Evolutionary conservation across 1,140 invertebrate genomes (phyloP).

Genomic region (Zaprionus camerounensis): DNA sequence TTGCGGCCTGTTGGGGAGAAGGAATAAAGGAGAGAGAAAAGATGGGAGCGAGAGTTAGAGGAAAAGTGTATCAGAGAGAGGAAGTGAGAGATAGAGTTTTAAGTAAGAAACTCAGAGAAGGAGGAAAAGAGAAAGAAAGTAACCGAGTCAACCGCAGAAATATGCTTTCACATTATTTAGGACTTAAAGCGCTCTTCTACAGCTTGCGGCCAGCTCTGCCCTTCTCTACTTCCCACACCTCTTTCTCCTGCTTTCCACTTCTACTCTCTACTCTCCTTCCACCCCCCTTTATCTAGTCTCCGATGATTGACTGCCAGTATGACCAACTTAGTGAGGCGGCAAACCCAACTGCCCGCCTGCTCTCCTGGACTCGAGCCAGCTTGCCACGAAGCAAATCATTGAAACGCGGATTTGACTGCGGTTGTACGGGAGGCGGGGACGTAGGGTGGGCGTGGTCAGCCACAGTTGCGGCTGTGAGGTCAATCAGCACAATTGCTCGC

Average conservation of each 20-base stretch:
- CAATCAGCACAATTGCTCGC: slow-evolving; percentile 72
- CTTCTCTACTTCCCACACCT: neutral
- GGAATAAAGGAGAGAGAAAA: neutral
- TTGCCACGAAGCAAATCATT: slow-evolving; percentile 34
- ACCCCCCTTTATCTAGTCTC: slow-evolving; percentile 11
- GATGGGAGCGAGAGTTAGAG: neutral
- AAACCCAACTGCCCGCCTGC: neutral
- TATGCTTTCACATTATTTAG: slow-evolving; percentile 55
- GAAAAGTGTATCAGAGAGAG: neutral
- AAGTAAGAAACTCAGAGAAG: too few species aligned
- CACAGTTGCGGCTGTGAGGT: slow-evolving; percentile 68
- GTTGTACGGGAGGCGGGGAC: slow-evolving; percentile 16
- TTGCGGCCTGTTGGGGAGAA: neutral
- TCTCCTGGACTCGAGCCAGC: neutral
- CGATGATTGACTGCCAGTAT: slow-evolving; percentile 22
- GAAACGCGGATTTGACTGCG: slow-evolving; percentile 69
- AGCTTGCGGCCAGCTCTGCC: slow-evolving; percentile 33
- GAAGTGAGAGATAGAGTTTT: neutral
- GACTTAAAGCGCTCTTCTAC: slow-evolving; percentile 51
- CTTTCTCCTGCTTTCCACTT: neutral
- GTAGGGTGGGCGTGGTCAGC: slow-evolving; percentile 16
- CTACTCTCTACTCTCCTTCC: neutral
- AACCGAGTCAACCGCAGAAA: slow-evolving; percentile 26
- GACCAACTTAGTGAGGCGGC: slow-evolving; percentile 2
- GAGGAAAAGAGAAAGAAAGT: neutral